A percentile compares a stretch with the other conserved stretches of the same genome.
Conservation (phyloP, 2,888 invertebrate genomes). For the Branchellion lobata region DNA sequence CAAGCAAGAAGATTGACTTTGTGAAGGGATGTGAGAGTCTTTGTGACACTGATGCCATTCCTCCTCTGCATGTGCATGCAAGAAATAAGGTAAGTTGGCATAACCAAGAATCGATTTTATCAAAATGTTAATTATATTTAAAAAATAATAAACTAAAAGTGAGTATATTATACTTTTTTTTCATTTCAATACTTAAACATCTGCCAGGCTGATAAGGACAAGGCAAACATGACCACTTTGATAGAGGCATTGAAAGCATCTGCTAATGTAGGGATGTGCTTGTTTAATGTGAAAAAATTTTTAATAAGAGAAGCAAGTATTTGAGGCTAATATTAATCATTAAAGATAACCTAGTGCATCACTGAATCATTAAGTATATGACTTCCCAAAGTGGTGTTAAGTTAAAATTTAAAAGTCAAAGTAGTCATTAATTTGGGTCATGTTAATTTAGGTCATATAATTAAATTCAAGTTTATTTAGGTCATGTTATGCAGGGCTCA, state of each 20-base stretch:
- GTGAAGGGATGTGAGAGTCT: constrained; percentile 70
- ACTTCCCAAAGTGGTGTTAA: too few relatives aligned
- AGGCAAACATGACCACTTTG: constrained; percentile 72
- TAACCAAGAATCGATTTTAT: too few relatives aligned
- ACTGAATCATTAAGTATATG: too few relatives aligned
- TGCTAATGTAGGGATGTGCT: constrained; percentile 66
- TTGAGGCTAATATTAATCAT: too few relatives aligned
- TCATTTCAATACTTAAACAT: neutral
- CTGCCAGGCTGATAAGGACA: constrained; percentile 72
- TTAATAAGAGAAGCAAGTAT: too few relatives aligned
- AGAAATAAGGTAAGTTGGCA: constrained; percentile 80
- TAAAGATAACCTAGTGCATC: too few relatives aligned
- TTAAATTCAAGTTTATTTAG: neutral
- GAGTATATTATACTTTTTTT: constrained; percentile 6
- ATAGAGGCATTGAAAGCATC: constrained; percentile 82
- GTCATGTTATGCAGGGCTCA: constrained; percentile 69
- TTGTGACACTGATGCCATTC: constrained; percentile 68
- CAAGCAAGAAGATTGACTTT: constrained; percentile 97
- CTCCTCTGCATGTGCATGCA: constrained; percentile 79
- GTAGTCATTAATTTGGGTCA: too few relatives aligned
- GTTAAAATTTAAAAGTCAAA: too few relatives aligned
- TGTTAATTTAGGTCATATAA: too few relatives aligned
- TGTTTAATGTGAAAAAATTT: neutral
- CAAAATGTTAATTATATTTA: neutral
- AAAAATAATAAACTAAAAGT: too few relatives aligned